Percentiles rank a stretch among this genome's conserved stretches.
Evolutionary conservation across 2,888 invertebrate genomes (phyloP).

Genomic region (Stegophylla sp.): DNA sequence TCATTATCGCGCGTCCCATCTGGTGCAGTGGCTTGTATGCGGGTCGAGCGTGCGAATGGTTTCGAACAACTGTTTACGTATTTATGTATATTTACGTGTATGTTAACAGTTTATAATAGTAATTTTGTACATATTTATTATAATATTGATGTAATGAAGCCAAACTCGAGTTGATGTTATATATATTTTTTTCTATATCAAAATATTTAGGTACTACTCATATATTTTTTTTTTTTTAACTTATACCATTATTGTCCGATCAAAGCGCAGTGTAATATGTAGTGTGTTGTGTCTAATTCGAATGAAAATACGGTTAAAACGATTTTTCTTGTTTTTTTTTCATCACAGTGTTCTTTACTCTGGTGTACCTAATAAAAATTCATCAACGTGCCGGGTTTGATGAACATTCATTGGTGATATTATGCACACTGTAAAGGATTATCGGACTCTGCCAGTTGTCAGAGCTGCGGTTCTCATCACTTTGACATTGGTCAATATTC

Average conservation of each 20-base stretch:
- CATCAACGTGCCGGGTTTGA: not conserved
- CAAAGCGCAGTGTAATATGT: not conserved
- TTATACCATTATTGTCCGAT: not conserved
- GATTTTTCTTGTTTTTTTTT: not conserved
- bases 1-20: slow-evolving; percentile 13
- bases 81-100: too few relatives aligned
- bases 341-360: too few relatives aligned
- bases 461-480: slow-evolving; percentile 6
- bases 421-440: slow-evolving; percentile 1
- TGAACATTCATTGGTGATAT: slow-evolving; percentile 19
- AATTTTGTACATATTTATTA: too few relatives aligned
- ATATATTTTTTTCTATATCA: too few relatives aligned
- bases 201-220: too few relatives aligned
- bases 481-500: slow-evolving; percentile 9
- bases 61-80: not conserved
- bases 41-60: not conserved
- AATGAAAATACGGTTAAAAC: too few relatives aligned
- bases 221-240: not conserved
- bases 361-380: not conserved
- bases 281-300: not conserved
- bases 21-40: not conserved
- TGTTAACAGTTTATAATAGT: too few relatives aligned
- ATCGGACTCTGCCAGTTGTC: not conserved
- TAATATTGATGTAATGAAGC: too few relatives aligned
- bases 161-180: too few relatives aligned